Percentiles rank a stretch among this genome's conserved stretches.
phyloP scores from a whole-genome alignment of 2,113 vertebrate species.

The Sardina pilchardus region DNA sequence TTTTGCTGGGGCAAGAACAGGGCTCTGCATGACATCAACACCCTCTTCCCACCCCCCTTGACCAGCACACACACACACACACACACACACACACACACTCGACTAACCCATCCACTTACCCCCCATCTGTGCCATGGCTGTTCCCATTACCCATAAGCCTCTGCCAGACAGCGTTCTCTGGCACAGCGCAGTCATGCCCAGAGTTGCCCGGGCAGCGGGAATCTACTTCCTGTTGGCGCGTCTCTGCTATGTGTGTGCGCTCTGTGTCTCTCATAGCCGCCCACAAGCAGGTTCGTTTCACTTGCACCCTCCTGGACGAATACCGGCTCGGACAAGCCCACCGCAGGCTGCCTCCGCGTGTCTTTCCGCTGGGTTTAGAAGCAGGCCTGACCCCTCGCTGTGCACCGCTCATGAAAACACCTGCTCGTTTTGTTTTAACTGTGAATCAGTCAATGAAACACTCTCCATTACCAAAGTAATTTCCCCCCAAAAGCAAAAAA shows the following conservation, averaged over 20 bases:
- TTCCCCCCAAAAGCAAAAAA: not conserved
- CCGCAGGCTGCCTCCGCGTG: not conserved
- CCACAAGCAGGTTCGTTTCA: too few relatives aligned
- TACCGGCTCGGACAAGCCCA: not conserved
- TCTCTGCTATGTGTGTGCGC: not conserved
- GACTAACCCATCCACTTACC: not conserved
- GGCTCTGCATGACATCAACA: constrained; percentile 56
- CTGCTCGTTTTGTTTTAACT: not conserved
- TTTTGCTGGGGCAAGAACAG: constrained; percentile 50
- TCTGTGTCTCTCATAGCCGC: not conserved
- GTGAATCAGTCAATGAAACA: not conserved
- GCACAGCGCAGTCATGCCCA: constrained; percentile 24
- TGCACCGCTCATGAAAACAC: not conserved
- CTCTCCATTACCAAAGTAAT: not conserved
- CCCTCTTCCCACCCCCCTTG: not conserved
- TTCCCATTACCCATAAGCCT: constrained; percentile 70
- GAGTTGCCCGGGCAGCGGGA: not conserved
- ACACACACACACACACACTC: not conserved
- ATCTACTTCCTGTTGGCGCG: constrained; percentile 1
- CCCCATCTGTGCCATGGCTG: constrained; percentile 70
- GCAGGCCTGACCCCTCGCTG: not conserved
- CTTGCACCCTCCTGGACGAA: not conserved
- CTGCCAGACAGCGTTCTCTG: constrained; percentile 35
- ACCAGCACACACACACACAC: not conserved
- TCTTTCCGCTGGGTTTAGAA: not conserved